A percentile compares a stretch with the other conserved stretches of the same genome.
Conservation (phyloP, 2,888 invertebrate species). For the Drosophila acutilabella region DNA sequence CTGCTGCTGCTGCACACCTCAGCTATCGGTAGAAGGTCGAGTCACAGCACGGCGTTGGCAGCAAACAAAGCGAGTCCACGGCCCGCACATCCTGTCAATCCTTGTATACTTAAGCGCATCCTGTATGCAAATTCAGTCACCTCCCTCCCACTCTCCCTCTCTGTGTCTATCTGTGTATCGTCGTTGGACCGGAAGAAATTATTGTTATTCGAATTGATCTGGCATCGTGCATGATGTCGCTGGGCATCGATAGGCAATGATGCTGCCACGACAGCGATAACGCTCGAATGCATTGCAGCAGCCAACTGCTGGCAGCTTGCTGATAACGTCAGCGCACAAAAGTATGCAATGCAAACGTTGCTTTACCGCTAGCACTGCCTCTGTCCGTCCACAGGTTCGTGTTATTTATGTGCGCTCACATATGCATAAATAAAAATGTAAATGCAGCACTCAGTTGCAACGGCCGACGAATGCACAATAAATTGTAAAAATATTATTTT, state of each 20-base stretch:
- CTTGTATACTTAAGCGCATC: conserved; percentile 76
- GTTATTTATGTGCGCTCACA: conserved; percentile 76
- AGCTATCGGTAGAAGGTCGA: neutral
- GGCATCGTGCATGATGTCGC: conserved; percentile 50
- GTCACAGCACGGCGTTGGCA: conserved; percentile 15
- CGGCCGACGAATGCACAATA: conserved; percentile 65
- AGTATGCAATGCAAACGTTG: conserved; percentile 41
- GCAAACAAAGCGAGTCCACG: conserved; percentile 70
- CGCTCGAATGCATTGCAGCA: conserved; percentile 33
- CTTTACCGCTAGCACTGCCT: conserved; percentile 16
- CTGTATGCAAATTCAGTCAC: conserved; percentile 66
- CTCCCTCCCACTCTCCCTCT: conserved; percentile 21
- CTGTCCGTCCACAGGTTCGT: conserved; percentile 14
- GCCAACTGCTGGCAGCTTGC: conserved; percentile 54
- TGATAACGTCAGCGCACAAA: conserved; percentile 74
- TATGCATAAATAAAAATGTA: conserved; percentile 68
- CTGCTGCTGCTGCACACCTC: too few relatives aligned
- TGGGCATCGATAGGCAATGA: conserved; percentile 53
- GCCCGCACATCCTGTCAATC: conserved; percentile 79
- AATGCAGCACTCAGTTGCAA: conserved; percentile 23
- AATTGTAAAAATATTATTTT: conserved; percentile 81
- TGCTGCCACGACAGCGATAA: conserved; percentile 63
- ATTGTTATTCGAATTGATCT: conserved; percentile 81
- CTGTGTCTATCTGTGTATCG: conserved; percentile 50
- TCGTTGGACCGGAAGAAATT: conserved; percentile 76